Conservation (phyloP, 2,113 vertebrate genomes). For the Epinephelus lanceolatus region DNA sequence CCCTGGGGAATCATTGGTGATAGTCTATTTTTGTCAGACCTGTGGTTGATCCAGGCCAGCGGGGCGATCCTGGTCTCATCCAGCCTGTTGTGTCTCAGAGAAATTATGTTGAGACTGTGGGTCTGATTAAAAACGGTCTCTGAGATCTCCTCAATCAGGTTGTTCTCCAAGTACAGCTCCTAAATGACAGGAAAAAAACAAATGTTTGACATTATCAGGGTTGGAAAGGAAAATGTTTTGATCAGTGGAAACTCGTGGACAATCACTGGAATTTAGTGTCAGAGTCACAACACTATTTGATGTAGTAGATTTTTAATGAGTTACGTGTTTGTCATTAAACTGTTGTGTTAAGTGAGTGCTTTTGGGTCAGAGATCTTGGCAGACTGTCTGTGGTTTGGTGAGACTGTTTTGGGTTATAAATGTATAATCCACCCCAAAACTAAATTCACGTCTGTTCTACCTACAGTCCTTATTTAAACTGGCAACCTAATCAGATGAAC, state of each 20-base stretch:
- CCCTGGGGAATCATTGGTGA: background rate
- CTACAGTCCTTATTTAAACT: background rate
- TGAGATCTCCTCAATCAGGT: slow-evolving; percentile 96
- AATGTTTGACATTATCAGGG: background rate
- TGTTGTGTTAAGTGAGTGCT: slow-evolving; percentile 11
- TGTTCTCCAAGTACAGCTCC: slow-evolving; percentile 96
- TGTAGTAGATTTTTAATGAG: background rate
- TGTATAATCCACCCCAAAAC: slow-evolving; percentile 13
- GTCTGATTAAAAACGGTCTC: slow-evolving; percentile 93
- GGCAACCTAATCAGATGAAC: no score
- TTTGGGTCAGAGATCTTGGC: slow-evolving; percentile 33
- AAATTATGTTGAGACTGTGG: slow-evolving; percentile 89
- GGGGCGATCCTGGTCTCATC: slow-evolving; percentile 94
- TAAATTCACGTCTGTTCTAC: background rate
- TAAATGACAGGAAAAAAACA: slow-evolving; percentile 62
- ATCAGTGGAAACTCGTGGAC: background rate
- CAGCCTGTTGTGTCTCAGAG: slow-evolving; percentile 92
- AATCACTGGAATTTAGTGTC: background rate
- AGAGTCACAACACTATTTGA: background rate
- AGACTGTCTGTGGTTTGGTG: slow-evolving; percentile 26
- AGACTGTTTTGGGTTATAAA: slow-evolving; percentile 12
- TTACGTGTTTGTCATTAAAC: slow-evolving; percentile 2
- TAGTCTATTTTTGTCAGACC: slow-evolving; percentile 81
- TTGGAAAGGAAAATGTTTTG: background rate
- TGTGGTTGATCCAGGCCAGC: slow-evolving; percentile 94